These are phyloP conservation scores for Dorcus hopei DNA, from an alignment of 2,888 invertebrate genomes.

Conservation along the genomic window DNA sequence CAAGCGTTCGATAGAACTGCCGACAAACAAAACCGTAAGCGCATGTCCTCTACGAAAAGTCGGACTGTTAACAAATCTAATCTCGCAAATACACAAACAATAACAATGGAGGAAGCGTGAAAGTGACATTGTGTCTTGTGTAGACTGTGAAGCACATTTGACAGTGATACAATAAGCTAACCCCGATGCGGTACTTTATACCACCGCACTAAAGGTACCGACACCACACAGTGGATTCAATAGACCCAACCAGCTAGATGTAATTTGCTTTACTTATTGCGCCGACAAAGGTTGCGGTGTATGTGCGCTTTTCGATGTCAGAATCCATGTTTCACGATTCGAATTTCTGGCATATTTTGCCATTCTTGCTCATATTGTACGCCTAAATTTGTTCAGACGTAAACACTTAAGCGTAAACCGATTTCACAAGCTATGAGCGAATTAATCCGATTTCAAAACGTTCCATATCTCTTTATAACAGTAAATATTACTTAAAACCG, in stretches of 20 bases:
- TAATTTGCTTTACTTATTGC: conserved; percentile 41
- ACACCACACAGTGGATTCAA: conserved; percentile 34
- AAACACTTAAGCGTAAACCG: too few species aligned
- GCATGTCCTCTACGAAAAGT: conserved; percentile 8
- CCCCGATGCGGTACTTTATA: conserved; percentile 48
- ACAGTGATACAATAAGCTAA: conserved; percentile 41
- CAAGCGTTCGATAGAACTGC: not conserved
- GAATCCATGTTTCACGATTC: not conserved
- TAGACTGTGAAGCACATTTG: conserved; percentile 46
- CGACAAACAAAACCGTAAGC: conserved; percentile 6
- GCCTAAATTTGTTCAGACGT: too few species aligned
- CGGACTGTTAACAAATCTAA: conserved; percentile 31
- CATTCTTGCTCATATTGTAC: too few species aligned
- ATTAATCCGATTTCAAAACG: too few species aligned
- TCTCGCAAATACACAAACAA: conserved; percentile 46
- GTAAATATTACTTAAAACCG: too few species aligned
- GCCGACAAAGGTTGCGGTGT: conserved; percentile 9
- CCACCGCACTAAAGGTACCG: conserved; percentile 41
- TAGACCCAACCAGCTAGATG: conserved; percentile 41
- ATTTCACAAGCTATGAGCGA: too few species aligned
- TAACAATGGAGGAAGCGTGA: conserved; percentile 45
- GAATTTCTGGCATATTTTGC: not conserved
- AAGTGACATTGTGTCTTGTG: conserved; percentile 49
- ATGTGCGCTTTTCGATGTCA: not conserved
- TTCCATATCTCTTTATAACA: too few species aligned